Evolutionary conservation across 2,797 vertebrate species (phyloP).

Genomic region (Emydoidea blandingii): DNA sequence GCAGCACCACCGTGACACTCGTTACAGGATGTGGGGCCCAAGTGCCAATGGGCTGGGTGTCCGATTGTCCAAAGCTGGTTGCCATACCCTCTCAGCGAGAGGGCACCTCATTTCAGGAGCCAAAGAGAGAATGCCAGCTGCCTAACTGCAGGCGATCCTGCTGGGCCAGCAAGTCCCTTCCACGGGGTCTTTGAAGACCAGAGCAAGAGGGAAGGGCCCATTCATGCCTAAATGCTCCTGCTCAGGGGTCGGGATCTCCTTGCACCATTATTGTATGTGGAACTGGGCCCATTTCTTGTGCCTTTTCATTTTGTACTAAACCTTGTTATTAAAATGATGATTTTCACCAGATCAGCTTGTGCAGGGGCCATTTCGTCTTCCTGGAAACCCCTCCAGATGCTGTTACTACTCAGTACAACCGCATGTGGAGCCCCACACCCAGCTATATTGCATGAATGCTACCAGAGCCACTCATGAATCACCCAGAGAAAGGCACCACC

Average conservation of each 20-base stretch:
- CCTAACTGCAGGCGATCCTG: not conserved
- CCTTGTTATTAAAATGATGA: not conserved
- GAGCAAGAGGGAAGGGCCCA: not conserved
- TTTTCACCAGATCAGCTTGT: not conserved
- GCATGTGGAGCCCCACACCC: too few relatives aligned
- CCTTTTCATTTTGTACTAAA: not conserved
- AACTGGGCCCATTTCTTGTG: not conserved
- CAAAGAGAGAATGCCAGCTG: not conserved
- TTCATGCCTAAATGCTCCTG: not conserved
- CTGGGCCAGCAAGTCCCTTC: not conserved
- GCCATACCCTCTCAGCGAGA: not conserved
- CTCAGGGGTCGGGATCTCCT: not conserved
- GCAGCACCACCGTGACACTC: not conserved
- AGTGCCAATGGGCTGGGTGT: not conserved
- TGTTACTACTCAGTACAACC: too few relatives aligned
- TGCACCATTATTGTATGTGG: not conserved
- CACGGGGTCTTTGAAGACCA: not conserved
- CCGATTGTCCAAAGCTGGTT: not conserved
- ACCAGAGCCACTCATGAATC: too few relatives aligned
- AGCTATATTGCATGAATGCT: too few relatives aligned
- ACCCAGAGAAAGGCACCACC: too few relatives aligned
- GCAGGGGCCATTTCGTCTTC: not conserved
- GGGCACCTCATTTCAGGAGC: not conserved
- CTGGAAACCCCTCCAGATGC: too few relatives aligned
- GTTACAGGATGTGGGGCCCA: not conserved